Conservation (phyloP, 2,113 vertebrate genomes). For the Nipponia nippon region DNA sequence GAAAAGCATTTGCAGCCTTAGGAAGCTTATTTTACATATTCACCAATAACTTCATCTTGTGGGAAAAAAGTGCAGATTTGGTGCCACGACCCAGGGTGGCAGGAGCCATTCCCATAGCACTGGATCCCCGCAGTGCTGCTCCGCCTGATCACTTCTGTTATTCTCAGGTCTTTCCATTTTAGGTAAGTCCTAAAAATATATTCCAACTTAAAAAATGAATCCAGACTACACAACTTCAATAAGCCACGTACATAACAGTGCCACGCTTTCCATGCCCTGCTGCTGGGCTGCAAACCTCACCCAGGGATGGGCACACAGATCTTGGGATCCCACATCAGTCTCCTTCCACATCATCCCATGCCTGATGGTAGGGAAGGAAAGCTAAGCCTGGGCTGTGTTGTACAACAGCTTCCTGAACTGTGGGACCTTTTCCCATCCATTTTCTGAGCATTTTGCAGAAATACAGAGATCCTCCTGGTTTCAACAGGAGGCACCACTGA, state of each 20-base stretch:
- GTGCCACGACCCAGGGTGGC: background rate
- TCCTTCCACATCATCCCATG: background rate
- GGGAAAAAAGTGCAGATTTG: background rate
- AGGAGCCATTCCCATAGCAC: background rate
- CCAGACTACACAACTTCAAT: background rate
- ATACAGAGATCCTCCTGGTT: fast-evolving
- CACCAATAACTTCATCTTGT: background rate
- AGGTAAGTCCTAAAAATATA: background rate
- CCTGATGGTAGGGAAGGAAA: background rate
- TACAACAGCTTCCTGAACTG: background rate
- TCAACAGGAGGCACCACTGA: background rate
- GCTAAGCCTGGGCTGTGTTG: background rate
- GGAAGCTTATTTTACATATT: constrained; percentile 16
- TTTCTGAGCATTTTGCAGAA: background rate
- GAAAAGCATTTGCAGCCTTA: constrained; percentile 17
- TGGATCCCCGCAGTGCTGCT: background rate
- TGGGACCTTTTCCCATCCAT: background rate
- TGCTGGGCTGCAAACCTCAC: background rate
- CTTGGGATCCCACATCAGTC: background rate
- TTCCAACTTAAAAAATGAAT: background rate
- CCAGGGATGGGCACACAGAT: fast-evolving
- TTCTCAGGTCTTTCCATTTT: background rate
- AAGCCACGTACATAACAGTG: fast-evolving
- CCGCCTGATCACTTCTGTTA: background rate
- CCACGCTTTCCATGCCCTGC: fast-evolving